A percentile compares a stretch with the other conserved stretches of the same genome.
Evolutionary conservation across 2,797 vertebrate species (phyloP).

Genomic region (Danio albolineatus): DNA sequence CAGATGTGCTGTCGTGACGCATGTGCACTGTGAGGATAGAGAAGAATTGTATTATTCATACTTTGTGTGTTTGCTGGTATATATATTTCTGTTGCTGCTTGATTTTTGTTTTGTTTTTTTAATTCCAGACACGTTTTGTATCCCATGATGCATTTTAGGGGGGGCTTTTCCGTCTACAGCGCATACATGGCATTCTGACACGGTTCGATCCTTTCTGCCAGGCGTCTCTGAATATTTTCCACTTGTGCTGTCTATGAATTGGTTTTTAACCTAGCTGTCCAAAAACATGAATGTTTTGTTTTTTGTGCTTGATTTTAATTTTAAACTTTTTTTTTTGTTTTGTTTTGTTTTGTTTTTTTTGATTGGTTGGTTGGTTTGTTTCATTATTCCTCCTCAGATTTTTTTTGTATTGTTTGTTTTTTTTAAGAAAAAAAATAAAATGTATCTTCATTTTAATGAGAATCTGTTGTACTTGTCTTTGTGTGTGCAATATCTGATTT

Average conservation of each 20-base stretch:
- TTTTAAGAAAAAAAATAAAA: constrained; percentile 84
- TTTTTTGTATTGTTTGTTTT: constrained; percentile 84
- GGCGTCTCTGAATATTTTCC: constrained; percentile 67
- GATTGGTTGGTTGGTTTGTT: too few species aligned
- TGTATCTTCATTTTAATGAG: constrained; percentile 87
- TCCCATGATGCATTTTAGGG: constrained; percentile 35
- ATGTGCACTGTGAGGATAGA: constrained; percentile 31
- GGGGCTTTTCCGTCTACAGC: constrained; percentile 20
- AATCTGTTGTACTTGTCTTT: constrained; percentile 72
- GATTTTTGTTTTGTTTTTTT: background rate
- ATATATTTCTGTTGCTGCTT: constrained; percentile 39
- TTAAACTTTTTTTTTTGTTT: constrained; percentile 64
- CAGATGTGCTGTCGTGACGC: constrained; percentile 21
- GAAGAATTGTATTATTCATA: constrained; percentile 26
- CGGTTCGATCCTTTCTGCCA: constrained; percentile 79
- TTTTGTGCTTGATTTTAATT: constrained; percentile 59
- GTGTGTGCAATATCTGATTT: constrained; percentile 53
- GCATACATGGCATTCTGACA: constrained; percentile 52
- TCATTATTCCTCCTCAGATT: constrained; percentile 81
- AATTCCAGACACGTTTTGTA: constrained; percentile 21
- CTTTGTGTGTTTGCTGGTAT: constrained; percentile 43
- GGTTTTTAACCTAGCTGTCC: constrained; percentile 62
- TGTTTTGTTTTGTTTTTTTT: too few species aligned
- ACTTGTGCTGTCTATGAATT: constrained; percentile 47
- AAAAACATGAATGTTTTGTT: constrained; percentile 64